These are phyloP conservation scores for Belonocnema kinseyi DNA, from an alignment of 1,140 invertebrate genomes.

Conservation along the genomic window DNA sequence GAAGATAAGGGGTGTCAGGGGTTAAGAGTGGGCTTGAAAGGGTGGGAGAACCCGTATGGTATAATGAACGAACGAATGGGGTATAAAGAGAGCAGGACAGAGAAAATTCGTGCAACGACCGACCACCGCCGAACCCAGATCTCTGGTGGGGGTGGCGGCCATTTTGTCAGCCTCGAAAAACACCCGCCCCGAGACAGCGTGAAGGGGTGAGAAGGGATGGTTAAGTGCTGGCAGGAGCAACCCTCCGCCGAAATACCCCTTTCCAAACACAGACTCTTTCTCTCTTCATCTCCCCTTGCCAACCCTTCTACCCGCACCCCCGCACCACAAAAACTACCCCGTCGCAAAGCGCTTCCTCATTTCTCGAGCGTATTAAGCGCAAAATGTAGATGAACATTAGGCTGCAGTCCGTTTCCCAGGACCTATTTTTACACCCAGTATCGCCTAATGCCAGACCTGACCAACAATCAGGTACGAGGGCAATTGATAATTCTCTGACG, in stretches of 20 bases:
- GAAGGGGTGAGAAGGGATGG: conserved; percentile 59
- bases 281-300: conserved; percentile 48
- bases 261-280: conserved; percentile 55
- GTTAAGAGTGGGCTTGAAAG: conserved; percentile 43
- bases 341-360: conserved; percentile 57
- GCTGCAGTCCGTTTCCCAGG: conserved; percentile 43
- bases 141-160: conserved; percentile 72
- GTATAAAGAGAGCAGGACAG: conserved; percentile 73
- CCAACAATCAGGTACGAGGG: conserved; percentile 13
- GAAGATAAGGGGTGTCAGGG: conserved; percentile 50
- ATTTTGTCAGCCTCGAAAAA: conserved; percentile 76
- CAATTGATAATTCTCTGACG: background rate
- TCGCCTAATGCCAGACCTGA: conserved; percentile 5
- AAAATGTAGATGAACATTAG: conserved; percentile 73
- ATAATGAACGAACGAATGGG: conserved; percentile 67
- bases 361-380: conserved; percentile 69
- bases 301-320: conserved; percentile 54
- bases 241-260: conserved; percentile 57
- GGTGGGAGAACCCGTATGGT: conserved; percentile 58
- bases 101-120: conserved; percentile 72
- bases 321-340: conserved; percentile 53
- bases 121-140: conserved; percentile 56
- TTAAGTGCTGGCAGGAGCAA: conserved; percentile 58
- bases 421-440: conserved; percentile 9
- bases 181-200: conserved; percentile 72